Conservation (phyloP, 2,797 vertebrate species). For the Chiloscyllium punctatum region DNA sequence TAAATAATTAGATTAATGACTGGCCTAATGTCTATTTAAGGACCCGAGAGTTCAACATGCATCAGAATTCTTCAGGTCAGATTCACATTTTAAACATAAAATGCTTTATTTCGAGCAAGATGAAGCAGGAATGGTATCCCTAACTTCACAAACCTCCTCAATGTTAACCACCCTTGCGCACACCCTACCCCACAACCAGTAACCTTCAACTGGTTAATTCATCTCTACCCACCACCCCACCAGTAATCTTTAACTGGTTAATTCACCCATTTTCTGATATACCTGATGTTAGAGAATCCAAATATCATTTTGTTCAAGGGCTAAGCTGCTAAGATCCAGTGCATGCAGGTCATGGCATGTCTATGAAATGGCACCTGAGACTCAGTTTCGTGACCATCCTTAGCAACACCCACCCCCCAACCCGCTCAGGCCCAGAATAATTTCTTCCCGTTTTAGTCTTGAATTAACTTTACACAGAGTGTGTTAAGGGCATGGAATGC, state of each 20-base stretch:
- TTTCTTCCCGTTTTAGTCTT: neutral
- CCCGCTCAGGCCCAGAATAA: neutral
- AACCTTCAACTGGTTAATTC: neutral
- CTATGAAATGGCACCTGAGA: neutral
- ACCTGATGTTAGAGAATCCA: neutral
- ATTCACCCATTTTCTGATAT: neutral
- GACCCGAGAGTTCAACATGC: neutral
- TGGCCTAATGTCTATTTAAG: neutral
- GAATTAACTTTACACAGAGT: neutral
- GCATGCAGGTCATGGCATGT: neutral
- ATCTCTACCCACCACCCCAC: no score
- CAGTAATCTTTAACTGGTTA: no score
- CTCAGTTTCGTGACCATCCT: neutral
- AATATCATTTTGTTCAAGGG: neutral
- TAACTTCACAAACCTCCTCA: neutral
- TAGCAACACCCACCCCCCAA: neutral
- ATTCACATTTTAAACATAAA: neutral
- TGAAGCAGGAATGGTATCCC: neutral
- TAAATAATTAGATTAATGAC: neutral
- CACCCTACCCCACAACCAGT: no score
- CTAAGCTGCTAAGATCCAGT: neutral
- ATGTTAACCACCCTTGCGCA: neutral
- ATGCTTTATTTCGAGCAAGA: neutral
- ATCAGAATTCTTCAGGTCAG: neutral
- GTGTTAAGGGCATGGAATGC: no score